Evolutionary conservation across 1,140 invertebrate genomes (phyloP), one percentile per base, ranked within the genome.

Genomic region (Andrena cerasifolii): DNA sequence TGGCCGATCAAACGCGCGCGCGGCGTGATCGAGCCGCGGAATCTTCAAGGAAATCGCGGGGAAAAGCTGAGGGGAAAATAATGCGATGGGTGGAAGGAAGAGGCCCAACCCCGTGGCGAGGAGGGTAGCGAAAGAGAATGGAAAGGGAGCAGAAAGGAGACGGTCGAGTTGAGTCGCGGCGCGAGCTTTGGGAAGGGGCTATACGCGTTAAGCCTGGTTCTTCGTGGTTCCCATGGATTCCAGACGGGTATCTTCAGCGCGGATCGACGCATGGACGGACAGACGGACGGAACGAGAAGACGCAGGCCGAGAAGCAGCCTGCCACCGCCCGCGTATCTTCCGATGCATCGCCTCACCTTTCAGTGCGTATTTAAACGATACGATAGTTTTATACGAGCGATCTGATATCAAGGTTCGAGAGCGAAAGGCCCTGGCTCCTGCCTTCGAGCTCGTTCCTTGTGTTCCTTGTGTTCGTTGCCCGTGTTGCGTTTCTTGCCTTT

Each of bases 291-390:
- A 67, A 67, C 61, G 78, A 61, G 59, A 49, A 58, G 73, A 79
- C 59, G 71, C 61, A 53, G 58, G 33, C 43, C 83, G 84, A 85
- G 83, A 87, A 85, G 87, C 88, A 90, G 90, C 89, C 91, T 91
- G 90, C 83, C 87, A 85, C 86, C 87, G 89, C 89, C 88, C 90
- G 90, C 90, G 91, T 93, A 93, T 93, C 92, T 93, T 80, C 91
- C 92, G 91, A 93, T 93, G 90, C 92, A 93, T 93, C 92, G 90
- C 91, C 92, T 93, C 92, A 93, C 92, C 92, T 93, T 93, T 93
- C 92, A 93, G 92, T 93, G 92, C 91, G 92, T 93, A 93, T 93
- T 93, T 93, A 93, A 93, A 92, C 92, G 92, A 93, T 92, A 93
- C 92, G 92, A 93, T 93, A 93, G 90, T 92, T 92, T 92, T 92